Evolutionary conservation across 2,888 invertebrate genomes (phyloP).

Genomic region (Venusia cambrica): DNA sequence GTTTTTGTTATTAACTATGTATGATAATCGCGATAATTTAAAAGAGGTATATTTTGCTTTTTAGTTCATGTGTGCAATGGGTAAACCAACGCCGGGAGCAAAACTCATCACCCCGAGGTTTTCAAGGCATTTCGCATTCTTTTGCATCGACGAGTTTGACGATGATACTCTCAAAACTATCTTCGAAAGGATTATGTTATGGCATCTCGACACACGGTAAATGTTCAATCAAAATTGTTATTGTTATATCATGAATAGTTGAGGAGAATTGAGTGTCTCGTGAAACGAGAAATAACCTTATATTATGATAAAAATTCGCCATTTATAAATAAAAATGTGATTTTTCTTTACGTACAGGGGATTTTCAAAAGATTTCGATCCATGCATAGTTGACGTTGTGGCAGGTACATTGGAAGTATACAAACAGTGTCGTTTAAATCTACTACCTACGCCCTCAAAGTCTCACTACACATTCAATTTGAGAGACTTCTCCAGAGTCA

Average conservation of each 20-base stretch:
- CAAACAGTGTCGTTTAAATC: constrained; percentile 88
- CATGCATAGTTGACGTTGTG: constrained; percentile 94
- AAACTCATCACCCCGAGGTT: constrained; percentile 93
- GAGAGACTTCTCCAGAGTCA: constrained; percentile 95
- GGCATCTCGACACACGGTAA: constrained; percentile 97
- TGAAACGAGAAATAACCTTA: no score
- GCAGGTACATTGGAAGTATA: constrained; percentile 92
- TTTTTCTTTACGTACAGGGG: constrained; percentile 82
- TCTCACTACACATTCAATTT: constrained; percentile 97
- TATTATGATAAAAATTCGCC: no score
- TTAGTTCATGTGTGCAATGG: constrained; percentile 93
- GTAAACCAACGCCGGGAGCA: constrained; percentile 88
- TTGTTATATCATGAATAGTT: background rate
- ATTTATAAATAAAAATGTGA: no score
- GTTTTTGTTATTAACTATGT: no score
- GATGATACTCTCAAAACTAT: constrained; percentile 91
- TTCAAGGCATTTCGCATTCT: constrained; percentile 91
- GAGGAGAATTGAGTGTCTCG: background rate
- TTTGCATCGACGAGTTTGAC: constrained; percentile 94
- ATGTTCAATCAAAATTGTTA: background rate
- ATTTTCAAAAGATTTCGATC: constrained; percentile 96
- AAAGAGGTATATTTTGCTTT: constrained; percentile 36
- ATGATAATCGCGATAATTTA: no score
- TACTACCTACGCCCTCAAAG: constrained; percentile 95
- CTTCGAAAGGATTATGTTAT: constrained; percentile 93